Percentiles rank a stretch among this genome's conserved stretches.
Conservation (phyloP, 2,888 invertebrate species). For the Malachius bipustulatus region DNA sequence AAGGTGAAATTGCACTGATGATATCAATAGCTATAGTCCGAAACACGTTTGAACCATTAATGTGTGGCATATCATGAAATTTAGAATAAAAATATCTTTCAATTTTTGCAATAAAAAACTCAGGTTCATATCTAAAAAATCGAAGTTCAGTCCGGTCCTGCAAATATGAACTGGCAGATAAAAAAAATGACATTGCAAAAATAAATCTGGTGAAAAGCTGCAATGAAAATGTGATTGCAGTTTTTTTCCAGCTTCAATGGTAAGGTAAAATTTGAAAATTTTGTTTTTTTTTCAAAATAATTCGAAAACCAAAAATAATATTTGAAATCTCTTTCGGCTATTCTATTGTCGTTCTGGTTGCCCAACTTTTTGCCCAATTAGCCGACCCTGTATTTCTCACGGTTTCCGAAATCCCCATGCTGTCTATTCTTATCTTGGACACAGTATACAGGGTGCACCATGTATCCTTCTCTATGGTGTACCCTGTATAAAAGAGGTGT, state of each 20-base stretch:
- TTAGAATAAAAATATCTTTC: too few species aligned
- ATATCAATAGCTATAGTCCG: too few species aligned
- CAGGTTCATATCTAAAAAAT: neutral
- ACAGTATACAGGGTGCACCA: too few species aligned
- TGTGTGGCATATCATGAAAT: too few species aligned
- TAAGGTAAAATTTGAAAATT: neutral
- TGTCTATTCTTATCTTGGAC: conserved; percentile 1
- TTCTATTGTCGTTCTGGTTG: neutral
- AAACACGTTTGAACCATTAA: too few species aligned
- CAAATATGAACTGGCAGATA: neutral
- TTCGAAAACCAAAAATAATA: conserved; percentile 1
- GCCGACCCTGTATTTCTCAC: neutral
- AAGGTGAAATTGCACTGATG: too few species aligned
- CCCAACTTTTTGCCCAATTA: neutral
- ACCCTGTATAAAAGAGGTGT: too few species aligned
- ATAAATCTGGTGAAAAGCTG: neutral
- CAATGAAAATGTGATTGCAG: neutral
- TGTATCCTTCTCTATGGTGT: too few species aligned
- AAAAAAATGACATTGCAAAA: neutral
- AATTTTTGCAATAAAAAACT: too few species aligned
- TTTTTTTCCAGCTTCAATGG: neutral
- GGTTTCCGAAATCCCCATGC: neutral
- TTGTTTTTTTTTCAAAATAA: neutral
- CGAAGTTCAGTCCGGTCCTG: neutral
- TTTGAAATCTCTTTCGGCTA: neutral